These are phyloP conservation scores for Malurus cyaneus DNA, from an alignment of 2,113 vertebrate genomes.

Conservation along the genomic window DNA sequence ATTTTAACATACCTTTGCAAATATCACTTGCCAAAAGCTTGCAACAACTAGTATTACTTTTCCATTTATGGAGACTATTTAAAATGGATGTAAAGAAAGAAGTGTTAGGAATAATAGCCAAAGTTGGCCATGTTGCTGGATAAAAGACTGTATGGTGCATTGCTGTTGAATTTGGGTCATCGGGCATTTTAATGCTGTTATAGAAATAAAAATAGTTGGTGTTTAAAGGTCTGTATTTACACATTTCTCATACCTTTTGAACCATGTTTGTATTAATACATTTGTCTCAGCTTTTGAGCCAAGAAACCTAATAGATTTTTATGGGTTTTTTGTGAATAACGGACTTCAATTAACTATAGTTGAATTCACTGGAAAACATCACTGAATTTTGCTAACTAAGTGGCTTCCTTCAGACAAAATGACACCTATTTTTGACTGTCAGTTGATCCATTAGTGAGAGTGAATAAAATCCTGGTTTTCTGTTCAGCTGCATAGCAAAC, in stretches of 20 bases:
- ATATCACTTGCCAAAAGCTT: background rate
- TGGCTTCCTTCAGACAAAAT: background rate
- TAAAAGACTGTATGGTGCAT: background rate
- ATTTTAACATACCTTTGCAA: background rate
- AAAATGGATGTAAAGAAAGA: background rate
- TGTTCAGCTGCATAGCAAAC: background rate
- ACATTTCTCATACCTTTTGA: background rate
- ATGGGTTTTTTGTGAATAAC: background rate
- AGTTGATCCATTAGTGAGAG: background rate
- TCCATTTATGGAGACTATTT: background rate
- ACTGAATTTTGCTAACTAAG: background rate
- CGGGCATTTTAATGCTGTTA: background rate
- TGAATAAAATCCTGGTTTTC: background rate
- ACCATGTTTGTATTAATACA: background rate
- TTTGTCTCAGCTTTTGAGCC: background rate
- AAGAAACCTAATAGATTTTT: background rate
- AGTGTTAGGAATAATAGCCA: background rate
- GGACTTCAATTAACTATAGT: background rate
- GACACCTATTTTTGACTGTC: background rate
- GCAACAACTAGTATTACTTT: background rate
- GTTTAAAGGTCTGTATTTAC: background rate
- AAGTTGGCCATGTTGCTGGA: background rate
- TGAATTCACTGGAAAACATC: background rate
- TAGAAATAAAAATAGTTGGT: background rate
- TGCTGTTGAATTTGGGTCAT: background rate